These are phyloP conservation scores for Bilobella aurantiaca DNA, from an alignment of 1,140 invertebrate species.

Conservation along the genomic window DNA sequence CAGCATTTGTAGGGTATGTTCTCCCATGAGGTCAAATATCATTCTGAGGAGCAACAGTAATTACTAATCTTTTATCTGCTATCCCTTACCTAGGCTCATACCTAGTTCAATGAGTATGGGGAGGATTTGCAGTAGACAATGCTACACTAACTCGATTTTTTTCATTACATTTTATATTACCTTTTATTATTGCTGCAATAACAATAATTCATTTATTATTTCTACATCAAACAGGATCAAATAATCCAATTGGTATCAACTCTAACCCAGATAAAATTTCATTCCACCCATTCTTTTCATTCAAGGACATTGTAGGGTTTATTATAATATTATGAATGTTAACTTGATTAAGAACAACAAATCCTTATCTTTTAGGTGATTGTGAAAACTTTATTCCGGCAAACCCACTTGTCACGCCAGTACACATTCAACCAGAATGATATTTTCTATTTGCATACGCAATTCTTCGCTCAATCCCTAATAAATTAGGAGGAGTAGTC, in stretches of 20 bases:
- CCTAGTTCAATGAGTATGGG: constrained; percentile 56
- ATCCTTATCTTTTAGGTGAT: constrained; percentile 52
- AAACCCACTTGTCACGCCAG: constrained; percentile 55
- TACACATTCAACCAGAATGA: constrained; percentile 64
- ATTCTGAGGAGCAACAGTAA: constrained; percentile 59
- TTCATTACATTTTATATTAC: constrained; percentile 57
- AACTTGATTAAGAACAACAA: constrained; percentile 40
- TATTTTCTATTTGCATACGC: constrained; percentile 66
- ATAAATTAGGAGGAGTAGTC: constrained; percentile 61
- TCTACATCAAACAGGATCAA: constrained; percentile 48
- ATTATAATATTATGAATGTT: constrained; percentile 45
- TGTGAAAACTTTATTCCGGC: constrained; percentile 58
- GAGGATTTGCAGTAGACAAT: constrained; percentile 57
- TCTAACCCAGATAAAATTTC: constrained; percentile 36
- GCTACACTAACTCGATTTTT: constrained; percentile 59
- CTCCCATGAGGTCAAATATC: constrained; percentile 61
- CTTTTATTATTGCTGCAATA: constrained; percentile 52
- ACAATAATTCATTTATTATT: constrained; percentile 51
- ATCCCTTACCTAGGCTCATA: constrained; percentile 51
- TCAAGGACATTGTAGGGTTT: constrained; percentile 51
- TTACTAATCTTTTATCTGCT: constrained; percentile 57
- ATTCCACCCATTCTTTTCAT: constrained; percentile 47
- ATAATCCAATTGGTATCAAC: constrained; percentile 31
- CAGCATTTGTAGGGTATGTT: constrained; percentile 58
- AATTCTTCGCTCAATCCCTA: constrained; percentile 59